Evolutionary conservation across 2,797 vertebrate genomes (phyloP), one percentile per base, ranked within the genome.

Genomic region (Sarcoramphus papa): DNA sequence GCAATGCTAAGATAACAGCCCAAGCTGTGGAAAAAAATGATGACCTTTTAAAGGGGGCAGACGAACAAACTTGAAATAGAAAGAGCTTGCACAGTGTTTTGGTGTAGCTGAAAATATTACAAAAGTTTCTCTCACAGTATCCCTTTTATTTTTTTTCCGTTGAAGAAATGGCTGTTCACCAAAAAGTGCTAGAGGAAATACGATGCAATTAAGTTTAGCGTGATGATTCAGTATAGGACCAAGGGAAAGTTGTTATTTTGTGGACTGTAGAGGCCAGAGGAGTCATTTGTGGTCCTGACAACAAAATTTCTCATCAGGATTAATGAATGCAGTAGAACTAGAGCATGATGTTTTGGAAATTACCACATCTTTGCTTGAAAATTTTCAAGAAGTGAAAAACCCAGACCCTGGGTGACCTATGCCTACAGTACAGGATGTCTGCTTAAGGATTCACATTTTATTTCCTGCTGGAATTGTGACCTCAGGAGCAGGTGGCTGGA

Each of bases 151-250:
- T 53, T 33, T 85, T 57, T 48, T 23, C 65, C 14, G 6, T 13
- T 67, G 51, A 67, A 78, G 56, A 65, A 87, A 35, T 20, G 41
- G 7, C 33, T 54, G 60, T 59, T 93, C 12, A 60, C 60, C 51
- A 69, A 24, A 17, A 84, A 69, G 28, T 12, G 28, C 25, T 12
- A 21, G 20, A 70, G 67, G 37, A 85, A 54, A 31, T 35, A 23
- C 0, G 4, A 13, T 47, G n/a, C 64, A 16, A 1, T 62, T 22
- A 5, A 35, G 54, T 48, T 78, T 7, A 37, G 25, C 2, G 2
- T 67, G 72, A 25, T 63, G 23, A 13, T 40, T 72, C 18, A 4
- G 7, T 41, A 3, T 3, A 62, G 63, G 35, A 51, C n/a, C 35
- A n/a, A 20, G 11, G 33, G 45, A 53, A 72, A 14, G 43, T 4